A percentile compares a stretch with the other conserved stretches of the same genome.
These are phyloP conservation scores for Gobius niger DNA, from an alignment of 2,113 vertebrate genomes.

Conservation along the genomic window DNA sequence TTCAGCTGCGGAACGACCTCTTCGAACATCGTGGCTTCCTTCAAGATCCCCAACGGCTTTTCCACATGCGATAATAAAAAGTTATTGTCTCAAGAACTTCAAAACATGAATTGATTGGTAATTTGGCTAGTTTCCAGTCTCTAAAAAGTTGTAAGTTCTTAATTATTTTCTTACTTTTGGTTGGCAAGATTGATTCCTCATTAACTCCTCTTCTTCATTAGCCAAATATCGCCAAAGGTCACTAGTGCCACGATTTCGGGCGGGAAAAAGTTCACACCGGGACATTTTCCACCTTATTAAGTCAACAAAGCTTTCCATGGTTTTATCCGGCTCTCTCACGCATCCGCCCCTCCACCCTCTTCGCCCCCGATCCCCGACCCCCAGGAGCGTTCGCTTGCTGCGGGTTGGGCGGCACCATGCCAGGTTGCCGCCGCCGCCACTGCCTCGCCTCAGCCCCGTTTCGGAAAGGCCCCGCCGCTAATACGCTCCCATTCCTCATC, in stretches of 20 bases:
- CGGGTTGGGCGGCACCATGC: constrained; percentile 56
- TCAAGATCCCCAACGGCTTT: background rate
- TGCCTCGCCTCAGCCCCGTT: constrained; percentile 36
- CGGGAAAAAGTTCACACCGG: background rate
- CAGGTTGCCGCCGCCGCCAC: constrained; percentile 55
- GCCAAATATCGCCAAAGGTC: background rate
- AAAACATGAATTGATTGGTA: background rate
- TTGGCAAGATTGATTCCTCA: background rate
- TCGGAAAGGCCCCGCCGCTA: constrained; percentile 72
- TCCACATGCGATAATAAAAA: background rate
- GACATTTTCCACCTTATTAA: background rate
- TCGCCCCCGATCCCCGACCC: constrained; percentile 44
- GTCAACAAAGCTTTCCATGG: background rate
- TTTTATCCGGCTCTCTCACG: background rate
- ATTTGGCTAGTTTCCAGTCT: background rate
- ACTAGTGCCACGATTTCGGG: background rate
- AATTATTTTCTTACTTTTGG: background rate
- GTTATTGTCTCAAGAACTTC: background rate
- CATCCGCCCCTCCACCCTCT: background rate
- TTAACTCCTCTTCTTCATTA: background rate
- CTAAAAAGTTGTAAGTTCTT: background rate
- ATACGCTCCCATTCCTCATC: constrained; percentile 87
- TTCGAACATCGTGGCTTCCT: background rate
- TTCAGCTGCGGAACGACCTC: background rate
- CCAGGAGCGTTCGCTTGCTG: constrained; percentile 41